Base-by-base conservation (phyloP, 1,140 invertebrate species). In the Lutraria rhynchaena region DNA sequence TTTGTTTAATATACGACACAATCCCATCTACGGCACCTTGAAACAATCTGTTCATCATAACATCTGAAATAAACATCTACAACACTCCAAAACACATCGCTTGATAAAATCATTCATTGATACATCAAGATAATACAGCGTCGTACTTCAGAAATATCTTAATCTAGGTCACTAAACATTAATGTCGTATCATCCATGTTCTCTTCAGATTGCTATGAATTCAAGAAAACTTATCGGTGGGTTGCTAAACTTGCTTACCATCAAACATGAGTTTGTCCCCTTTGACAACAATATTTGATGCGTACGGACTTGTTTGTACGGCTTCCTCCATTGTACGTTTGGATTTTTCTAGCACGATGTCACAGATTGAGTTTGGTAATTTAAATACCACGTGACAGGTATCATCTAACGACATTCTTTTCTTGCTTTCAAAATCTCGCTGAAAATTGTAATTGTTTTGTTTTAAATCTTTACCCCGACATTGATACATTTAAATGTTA, bases 351-450 rank as follows among this genome's bases (percentile, higher is more conserved):
- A 53, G 27, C 0, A 67, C 19, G 3, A 67, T 24, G 24, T 78
- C 41, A 22, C 31, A n/a, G 15, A 78, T 49, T 3, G 75, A 31
- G 5, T 27, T 7, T 17, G 75, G 75, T 9, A 78, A n/a, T 51
- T 67, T 51, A 58, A 78, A 67, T 24, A 78, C 75, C 27, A 78
- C 60, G 15, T 57, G 15, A 22, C 27, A n/a, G 22, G 27, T 51
- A 19, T 49, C 29, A 29, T 55, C 27, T 15, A 65, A 27, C 17
- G 61, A 60, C 37, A 78, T 44, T 22, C 75, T 46, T 49, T 78
- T 78, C 49, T 67, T 67, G 17, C 41, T 24, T 33, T 78, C 75
- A 63, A 78, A 78, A 17, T 78, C 75, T 9, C 75, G 27, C 75
- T 78, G 60, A 37, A 78, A 78, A 37, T 29, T n/a, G n/a, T n/a